Conservation (phyloP, 2,888 invertebrate genomes). For the Orchestes rusci region DNA sequence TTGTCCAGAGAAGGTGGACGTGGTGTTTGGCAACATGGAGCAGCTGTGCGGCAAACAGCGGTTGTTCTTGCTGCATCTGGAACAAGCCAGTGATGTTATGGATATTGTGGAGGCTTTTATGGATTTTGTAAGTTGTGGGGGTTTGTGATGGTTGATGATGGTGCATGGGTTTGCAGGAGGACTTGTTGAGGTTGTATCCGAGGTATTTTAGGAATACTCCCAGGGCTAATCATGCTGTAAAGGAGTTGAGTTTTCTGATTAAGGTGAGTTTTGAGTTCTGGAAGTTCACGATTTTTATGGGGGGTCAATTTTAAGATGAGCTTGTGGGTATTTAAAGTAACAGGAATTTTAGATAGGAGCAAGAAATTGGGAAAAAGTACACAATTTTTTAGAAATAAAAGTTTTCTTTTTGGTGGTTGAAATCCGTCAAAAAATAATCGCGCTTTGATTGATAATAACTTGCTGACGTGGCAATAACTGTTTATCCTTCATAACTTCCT, state of each 20-base stretch:
- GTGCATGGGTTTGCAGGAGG: conserved; percentile 40
- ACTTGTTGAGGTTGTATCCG: conserved; percentile 38
- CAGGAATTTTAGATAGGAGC: no score
- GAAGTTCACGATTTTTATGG: no score
- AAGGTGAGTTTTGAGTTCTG: conserved; percentile 29
- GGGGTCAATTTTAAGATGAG: no score
- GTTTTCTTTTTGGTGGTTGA: no score
- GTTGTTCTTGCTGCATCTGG: conserved; percentile 32
- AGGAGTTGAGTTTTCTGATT: conserved; percentile 32
- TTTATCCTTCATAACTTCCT: no score
- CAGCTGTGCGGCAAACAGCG: conserved; percentile 31
- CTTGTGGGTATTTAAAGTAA: no score
- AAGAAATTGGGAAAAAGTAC: no score
- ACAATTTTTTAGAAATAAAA: no score
- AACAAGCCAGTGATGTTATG: conserved; percentile 27
- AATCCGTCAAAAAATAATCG: no score
- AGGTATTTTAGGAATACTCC: conserved; percentile 40
- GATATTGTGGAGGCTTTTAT: conserved; percentile 35
- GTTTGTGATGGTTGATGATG: no score
- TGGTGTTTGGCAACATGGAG: conserved; percentile 36
- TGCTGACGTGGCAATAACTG: no score
- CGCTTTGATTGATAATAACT: no score
- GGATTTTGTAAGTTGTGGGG: conserved; percentile 34
- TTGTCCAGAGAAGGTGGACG: conserved; percentile 14
- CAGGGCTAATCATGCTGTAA: conserved; percentile 33